Evolutionary conservation across 1,140 invertebrate species (phyloP).

Genomic region (Cherax quadricarinatus): DNA sequence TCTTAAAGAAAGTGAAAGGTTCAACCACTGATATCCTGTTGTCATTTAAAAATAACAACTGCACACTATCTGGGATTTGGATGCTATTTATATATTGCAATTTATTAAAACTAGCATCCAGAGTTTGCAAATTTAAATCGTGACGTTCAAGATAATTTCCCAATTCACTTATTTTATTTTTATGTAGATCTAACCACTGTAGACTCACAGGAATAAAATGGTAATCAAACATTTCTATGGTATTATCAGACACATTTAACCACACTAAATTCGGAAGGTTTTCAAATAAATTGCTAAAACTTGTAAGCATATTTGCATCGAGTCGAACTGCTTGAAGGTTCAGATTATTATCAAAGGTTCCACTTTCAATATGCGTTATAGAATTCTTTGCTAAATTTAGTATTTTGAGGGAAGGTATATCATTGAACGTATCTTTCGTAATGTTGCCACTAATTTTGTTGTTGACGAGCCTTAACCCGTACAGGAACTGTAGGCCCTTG

Average conservation of each 20-base stretch:
- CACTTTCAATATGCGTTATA: constrained; percentile 83
- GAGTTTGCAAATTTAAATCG: constrained; percentile 84
- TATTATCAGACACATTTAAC: constrained; percentile 95
- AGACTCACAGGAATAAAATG: constrained; percentile 87
- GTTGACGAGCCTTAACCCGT: constrained; percentile 90
- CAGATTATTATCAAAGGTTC: constrained; percentile 87
- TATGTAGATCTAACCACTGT: constrained; percentile 93
- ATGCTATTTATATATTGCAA: constrained; percentile 81
- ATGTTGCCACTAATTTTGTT: constrained; percentile 90
- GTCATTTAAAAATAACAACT: constrained; percentile 88
- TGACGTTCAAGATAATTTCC: constrained; percentile 90
- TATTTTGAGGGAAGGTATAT: constrained; percentile 89
- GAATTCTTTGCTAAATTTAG: constrained; percentile 92
- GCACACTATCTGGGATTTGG: constrained; percentile 86
- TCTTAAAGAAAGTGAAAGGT: constrained; percentile 87
- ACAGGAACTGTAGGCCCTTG: constrained; percentile 86
- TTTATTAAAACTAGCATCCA: constrained; percentile 90
- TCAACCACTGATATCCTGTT: constrained; percentile 86
- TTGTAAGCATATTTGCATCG: constrained; percentile 89
- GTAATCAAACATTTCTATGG: constrained; percentile 93
- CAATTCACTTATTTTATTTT: constrained; percentile 89
- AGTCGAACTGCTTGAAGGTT: constrained; percentile 90
- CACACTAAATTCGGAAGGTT: constrained; percentile 89
- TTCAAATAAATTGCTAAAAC: constrained; percentile 90
- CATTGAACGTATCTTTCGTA: constrained; percentile 87